Base-by-base conservation (phyloP, 2,888 invertebrate species). In the Galeruca laticollis region DNA sequence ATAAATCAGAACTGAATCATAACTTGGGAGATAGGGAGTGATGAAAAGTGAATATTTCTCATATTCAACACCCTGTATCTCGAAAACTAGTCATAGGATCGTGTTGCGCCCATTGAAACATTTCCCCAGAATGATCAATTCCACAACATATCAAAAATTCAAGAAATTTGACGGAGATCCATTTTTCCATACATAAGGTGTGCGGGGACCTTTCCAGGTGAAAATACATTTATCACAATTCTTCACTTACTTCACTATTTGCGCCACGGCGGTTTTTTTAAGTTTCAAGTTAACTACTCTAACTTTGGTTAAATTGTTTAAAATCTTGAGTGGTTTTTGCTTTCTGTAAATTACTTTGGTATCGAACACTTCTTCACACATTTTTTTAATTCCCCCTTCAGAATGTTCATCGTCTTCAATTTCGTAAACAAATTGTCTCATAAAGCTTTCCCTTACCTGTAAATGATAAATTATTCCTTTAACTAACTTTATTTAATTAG, bases 401-500 rank as follows among this genome's bases (percentile, higher is more conserved):
- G 87, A 85, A 74, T 91, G 91, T 82, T 95, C 95, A 64, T 95
- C 95, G 33, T 92, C 93, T 81, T 95, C 95, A 64, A 93, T 91
- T 82, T 96, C 96, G 78, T 93, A 93, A 0, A 97, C 95, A 85
- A 99, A 99, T 85, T 98, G 98, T 8, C 98, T 90, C 95, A 99
- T 98, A 85, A 99, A 99, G 77, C 98, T 99, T 85, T 99, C 99
- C 49, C 99, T 91, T 2, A 97, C 94, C 91, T 93, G 73, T 65
- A 76, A 79, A 60, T 43, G 9, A 18, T 10, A 35, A 67, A 60
- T n/a, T n/a, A n/a, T n/a, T n/a, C n/a, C n/a, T n/a, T n/a, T n/a
- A n/a, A n/a, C n/a, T n/a, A n/a, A n/a, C n/a, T n/a, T n/a, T n/a
- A n/a, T n/a, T n/a, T n/a, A n/a, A n/a, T n/a, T n/a, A n/a, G n/a